These are phyloP conservation scores for Sylvia borin DNA, from an alignment of 2,797 vertebrate genomes.

Conservation along the genomic window DNA sequence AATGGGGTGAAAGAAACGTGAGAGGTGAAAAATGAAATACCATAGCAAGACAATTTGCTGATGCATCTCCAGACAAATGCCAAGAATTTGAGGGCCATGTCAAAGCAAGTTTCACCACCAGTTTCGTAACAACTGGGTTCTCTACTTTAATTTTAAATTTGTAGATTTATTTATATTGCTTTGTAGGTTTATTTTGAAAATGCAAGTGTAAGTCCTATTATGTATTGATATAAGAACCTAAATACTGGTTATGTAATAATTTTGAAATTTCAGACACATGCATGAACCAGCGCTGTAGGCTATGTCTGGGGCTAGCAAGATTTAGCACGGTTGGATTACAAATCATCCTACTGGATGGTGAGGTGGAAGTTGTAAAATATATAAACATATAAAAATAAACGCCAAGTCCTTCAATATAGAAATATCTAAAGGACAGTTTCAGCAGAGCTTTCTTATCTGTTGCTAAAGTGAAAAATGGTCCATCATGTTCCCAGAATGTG, in stretches of 20 bases:
- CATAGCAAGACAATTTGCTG: not conserved
- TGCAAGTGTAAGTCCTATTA: not conserved
- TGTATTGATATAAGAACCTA: not conserved
- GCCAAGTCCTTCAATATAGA: rapidly evolving
- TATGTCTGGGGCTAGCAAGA: not conserved
- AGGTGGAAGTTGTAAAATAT: not conserved
- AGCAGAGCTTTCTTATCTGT: not conserved
- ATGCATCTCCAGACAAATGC: not conserved
- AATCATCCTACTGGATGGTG: too few relatives aligned
- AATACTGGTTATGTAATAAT: not conserved
- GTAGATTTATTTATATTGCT: not conserved
- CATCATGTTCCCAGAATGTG: not conserved
- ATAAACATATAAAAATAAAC: not conserved
- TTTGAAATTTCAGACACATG: not conserved
- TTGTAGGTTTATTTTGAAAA: not conserved
- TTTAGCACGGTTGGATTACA: not conserved
- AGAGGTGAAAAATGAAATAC: not conserved
- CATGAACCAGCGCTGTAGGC: not conserved
- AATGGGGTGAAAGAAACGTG: not conserved
- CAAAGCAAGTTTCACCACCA: not conserved
- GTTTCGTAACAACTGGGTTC: not conserved
- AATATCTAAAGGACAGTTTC: not conserved
- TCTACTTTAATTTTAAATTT: not conserved
- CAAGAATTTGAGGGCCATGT: not conserved
- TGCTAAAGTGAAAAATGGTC: not conserved